Percentiles rank a stretch among this genome's conserved stretches.
phyloP scores from a whole-genome alignment of 2,113 vertebrate species.

The Neogobius melanostomus region DNA sequence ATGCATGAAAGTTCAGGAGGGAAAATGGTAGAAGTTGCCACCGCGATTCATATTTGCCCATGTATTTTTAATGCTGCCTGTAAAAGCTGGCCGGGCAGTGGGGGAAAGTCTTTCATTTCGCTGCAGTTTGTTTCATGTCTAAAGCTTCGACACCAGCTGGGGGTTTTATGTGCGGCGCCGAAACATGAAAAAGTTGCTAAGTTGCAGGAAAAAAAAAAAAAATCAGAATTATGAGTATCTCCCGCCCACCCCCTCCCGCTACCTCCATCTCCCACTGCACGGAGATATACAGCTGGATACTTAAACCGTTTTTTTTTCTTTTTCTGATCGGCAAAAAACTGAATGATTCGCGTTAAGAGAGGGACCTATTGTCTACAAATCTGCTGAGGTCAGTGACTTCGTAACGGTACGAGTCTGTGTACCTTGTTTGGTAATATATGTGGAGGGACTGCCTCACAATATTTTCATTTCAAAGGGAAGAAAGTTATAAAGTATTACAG shows the following conservation, averaged over 20 bases:
- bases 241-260: not conserved
- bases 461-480: too few relatives aligned
- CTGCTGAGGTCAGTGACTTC: slow-evolving; percentile 37
- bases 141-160: slow-evolving; percentile 67
- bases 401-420: not conserved
- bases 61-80: slow-evolving; percentile 71
- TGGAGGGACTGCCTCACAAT: too few relatives aligned
- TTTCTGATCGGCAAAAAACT: slow-evolving; percentile 44
- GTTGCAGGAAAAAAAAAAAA: slow-evolving; percentile 58
- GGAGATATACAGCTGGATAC: slow-evolving; percentile 62
- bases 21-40: slow-evolving; percentile 65
- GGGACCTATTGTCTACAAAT: slow-evolving; percentile 48
- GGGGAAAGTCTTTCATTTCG: slow-evolving; percentile 61
- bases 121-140: slow-evolving; percentile 68
- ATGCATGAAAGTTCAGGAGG: slow-evolving; percentile 68
- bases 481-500: too few relatives aligned
- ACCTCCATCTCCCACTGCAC: slow-evolving; percentile 3
- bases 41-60: slow-evolving; percentile 57
- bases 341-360: slow-evolving; percentile 34
- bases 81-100: slow-evolving; percentile 43
- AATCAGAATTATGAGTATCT: slow-evolving; percentile 61
- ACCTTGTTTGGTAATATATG: not conserved
- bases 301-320: slow-evolving; percentile 37
- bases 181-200: slow-evolving; percentile 69
- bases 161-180: slow-evolving; percentile 66